Base-by-base conservation (phyloP, 92 coral and sea anemone genomes). In the Nematostella vectensis region DNA sequence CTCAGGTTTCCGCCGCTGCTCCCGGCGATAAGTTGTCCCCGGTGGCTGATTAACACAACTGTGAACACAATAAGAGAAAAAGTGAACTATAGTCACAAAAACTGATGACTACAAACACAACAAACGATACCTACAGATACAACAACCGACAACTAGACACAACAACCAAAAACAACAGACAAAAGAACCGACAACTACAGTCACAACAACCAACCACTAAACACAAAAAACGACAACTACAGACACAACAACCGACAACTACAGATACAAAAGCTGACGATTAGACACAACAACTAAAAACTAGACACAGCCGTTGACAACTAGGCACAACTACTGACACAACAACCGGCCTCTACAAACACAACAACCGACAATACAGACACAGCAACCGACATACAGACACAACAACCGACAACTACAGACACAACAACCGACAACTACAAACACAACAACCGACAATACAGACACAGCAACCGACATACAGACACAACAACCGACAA, bases 21-120 rank as follows among this genome's bases (percentile, higher is more conserved):
- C 4, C 98, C 98, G 15, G 91, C 84, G 30, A 91, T 55, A n/a
- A 91, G 79, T 49, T 62, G 67, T 38, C 95, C 98, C 8, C 82
- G 76, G 55, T 68, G 72, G 54, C 91, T 83, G 17, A 76, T 67
- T 12, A 91, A 50, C 48, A 78, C 58, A 57, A 54, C 98, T 91
- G 47, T 3, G 40, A 33, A 33, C 6, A 33, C 40, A 33, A 33
- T n/a, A n/a, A n/a, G n/a, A n/a, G n/a, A n/a, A n/a, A n/a, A n/a
- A n/a, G n/a, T n/a, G n/a, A n/a, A n/a, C n/a, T n/a, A n/a, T n/a
- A n/a, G n/a, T n/a, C n/a, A n/a, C n/a, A 33, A 15, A 6, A 33
- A 6, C 8, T 33, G 40, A 33, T 33, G 15, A 33, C 40, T 33
- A 33, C 40, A 6, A 33, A 15, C 15, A 15, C 6, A 6, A 6